These are phyloP conservation scores for Muntiacus muntjak DNA, from an alignment of 2,113 vertebrate species.

Conservation along the genomic window DNA sequence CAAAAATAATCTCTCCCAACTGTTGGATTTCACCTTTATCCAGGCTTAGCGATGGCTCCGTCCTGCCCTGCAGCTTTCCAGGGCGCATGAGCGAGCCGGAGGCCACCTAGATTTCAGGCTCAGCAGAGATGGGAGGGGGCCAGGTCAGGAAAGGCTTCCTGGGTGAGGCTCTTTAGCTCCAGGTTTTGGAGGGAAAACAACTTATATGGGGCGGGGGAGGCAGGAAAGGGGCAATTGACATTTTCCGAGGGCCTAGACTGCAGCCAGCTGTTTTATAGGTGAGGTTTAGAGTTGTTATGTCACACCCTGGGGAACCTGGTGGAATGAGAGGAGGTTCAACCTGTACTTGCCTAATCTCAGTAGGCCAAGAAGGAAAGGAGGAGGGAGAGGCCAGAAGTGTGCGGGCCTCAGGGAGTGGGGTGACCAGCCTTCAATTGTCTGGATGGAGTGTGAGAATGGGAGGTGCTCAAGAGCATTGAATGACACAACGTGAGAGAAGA, in stretches of 20 bases:
- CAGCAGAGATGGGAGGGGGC: not conserved
- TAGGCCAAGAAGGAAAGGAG: not conserved
- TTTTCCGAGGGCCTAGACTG: not conserved
- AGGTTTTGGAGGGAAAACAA: not conserved
- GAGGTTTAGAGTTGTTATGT: not conserved
- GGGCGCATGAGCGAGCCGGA: not conserved
- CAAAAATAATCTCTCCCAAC: constrained; percentile 83
- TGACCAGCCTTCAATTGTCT: rapidly evolving
- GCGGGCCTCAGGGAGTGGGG: not conserved
- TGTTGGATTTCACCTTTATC: constrained; percentile 78
- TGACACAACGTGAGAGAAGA: not conserved
- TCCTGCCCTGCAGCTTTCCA: not conserved
- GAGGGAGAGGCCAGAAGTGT: not conserved
- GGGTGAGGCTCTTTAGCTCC: not conserved
- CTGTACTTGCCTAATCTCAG: not conserved
- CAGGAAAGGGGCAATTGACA: not conserved
- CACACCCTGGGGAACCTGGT: not conserved
- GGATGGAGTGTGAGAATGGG: too few relatives aligned
- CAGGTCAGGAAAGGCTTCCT: not conserved
- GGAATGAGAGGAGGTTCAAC: not conserved
- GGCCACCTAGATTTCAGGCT: constrained; percentile 13
- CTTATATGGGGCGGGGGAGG: not conserved
- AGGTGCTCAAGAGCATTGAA: not conserved
- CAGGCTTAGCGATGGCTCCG: constrained; percentile 59
- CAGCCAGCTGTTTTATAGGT: not conserved